Evolutionary conservation across 2,113 vertebrate species (phyloP), one percentile per base, ranked within the genome.

Genomic region (Periophthalmodon schlosseri): DNA sequence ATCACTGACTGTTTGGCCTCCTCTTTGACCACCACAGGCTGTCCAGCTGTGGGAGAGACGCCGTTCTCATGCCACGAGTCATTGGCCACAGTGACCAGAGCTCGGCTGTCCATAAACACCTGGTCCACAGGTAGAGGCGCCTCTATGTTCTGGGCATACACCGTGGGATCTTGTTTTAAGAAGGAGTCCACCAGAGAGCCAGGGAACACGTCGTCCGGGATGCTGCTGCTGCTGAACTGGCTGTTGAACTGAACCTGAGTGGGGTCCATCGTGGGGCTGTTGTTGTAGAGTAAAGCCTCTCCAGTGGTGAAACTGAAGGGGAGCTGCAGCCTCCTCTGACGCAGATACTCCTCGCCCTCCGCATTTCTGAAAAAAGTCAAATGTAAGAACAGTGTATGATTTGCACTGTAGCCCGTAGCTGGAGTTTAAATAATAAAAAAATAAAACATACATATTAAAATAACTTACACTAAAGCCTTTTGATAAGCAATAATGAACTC

Each of bases 341-440:
- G 84, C 18, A 95, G 85, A 14, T 94, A 89, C 21, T 96, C 95
- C 75, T 96, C 95, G 0, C 95, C 95, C 86, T 95, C 94, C 0
- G 92, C 82, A 1, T 95, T 94, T 14, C 94, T 95, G 90, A 3
- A 82, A 73, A 39, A 73, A 16, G 13, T n/a, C 28, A 52, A 14
- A 33, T 2, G 24, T 5, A 69, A 3, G 28, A 12, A 72, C 13
- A 49, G 36, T 23, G 44, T 16, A n/a, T 5, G 34, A 56, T 21
- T n/a, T 5, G 16, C 11, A 34, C 5, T 33, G 24, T 33, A 63
- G 28, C 7, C 34, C 39, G 12, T 34, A 16, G 15, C 11, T 21
- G 18, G 18, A 11, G n/a, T 39, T 4, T 2, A 36, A 23, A 23
- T 57, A 20, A 11, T 57, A 9, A 21, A 10, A 28, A 60, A 34